Percentiles rank a stretch among this genome's conserved stretches.
Evolutionary conservation across 2,797 vertebrate species (phyloP).

Genomic region (Enteromius anoplus): DNA sequence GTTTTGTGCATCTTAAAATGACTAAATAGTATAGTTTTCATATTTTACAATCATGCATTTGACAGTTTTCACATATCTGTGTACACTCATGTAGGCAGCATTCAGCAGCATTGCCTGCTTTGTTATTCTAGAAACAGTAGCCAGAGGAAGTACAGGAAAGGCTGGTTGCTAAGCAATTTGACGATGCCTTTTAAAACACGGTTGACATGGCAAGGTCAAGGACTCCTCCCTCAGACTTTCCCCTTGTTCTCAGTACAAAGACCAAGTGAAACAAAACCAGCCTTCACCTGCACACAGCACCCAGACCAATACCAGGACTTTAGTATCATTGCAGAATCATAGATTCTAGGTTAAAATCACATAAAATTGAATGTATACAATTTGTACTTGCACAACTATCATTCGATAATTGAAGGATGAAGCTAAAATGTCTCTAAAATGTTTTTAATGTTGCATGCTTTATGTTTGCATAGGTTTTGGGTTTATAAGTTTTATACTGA

Average conservation of each 20-base stretch:
- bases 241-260: constrained; percentile 19
- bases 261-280: constrained; percentile 7
- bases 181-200: constrained; percentile 35
- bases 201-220: constrained; percentile 39
- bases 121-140: constrained; percentile 14
- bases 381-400: neutral
- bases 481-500: neutral
- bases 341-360: neutral
- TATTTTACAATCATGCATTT: neutral
- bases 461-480: neutral
- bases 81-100: neutral
- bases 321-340: neutral
- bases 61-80: neutral
- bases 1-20: too few species aligned
- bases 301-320: neutral
- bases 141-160: constrained; percentile 19
- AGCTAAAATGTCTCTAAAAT: neutral
- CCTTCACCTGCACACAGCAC: constrained; percentile 16
- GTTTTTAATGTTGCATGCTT: neutral
- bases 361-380: neutral
- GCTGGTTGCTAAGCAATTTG: constrained; percentile 49
- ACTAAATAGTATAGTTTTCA: neutral
- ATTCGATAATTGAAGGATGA: neutral
- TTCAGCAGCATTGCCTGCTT: neutral
- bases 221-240: constrained; percentile 11